Percentiles rank a stretch among this genome's conserved stretches.
Conservation (phyloP, 2,888 invertebrate genomes). For the Cepaea hortensis region DNA sequence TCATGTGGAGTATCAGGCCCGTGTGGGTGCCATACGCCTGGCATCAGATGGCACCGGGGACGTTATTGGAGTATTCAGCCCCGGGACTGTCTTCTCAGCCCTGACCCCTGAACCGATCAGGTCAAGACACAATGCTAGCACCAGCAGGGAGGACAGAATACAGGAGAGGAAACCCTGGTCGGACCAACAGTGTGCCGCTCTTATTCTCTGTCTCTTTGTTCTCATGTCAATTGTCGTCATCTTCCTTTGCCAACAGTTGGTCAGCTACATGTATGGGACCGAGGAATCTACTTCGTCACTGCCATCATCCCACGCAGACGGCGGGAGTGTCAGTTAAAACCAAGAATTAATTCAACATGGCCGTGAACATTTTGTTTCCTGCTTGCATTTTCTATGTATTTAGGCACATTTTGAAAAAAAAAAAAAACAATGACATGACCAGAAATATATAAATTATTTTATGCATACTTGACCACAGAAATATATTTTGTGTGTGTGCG, state of each 20-base stretch:
- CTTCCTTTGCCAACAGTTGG: conserved; percentile 79
- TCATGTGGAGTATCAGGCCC: conserved; percentile 85
- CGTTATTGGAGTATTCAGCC: conserved; percentile 85
- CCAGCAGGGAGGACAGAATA: not conserved
- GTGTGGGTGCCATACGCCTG: conserved; percentile 86
- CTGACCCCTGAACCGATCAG: conserved; percentile 67
- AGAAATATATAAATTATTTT: not conserved
- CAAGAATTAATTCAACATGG: not conserved
- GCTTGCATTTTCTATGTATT: not conserved
- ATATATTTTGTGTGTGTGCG: not conserved
- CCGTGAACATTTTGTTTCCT: not conserved
- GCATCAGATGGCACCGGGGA: conserved; percentile 73
- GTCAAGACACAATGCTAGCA: conserved; percentile 40
- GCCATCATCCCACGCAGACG: not conserved
- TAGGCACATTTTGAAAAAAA: not conserved
- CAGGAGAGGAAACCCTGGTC: conserved; percentile 75
- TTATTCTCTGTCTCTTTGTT: conserved; percentile 81
- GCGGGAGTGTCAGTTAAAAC: conserved; percentile 1
- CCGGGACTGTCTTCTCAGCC: conserved; percentile 81
- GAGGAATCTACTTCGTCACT: conserved; percentile 6
- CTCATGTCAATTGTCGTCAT: conserved; percentile 82
- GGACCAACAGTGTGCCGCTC: conserved; percentile 82
- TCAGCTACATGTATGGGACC: conserved; percentile 48
- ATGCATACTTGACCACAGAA: conserved; percentile 1
- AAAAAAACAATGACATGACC: not conserved